Conservation (phyloP, 2,797 vertebrate species). For the Bryconaethiops microstoma region DNA sequence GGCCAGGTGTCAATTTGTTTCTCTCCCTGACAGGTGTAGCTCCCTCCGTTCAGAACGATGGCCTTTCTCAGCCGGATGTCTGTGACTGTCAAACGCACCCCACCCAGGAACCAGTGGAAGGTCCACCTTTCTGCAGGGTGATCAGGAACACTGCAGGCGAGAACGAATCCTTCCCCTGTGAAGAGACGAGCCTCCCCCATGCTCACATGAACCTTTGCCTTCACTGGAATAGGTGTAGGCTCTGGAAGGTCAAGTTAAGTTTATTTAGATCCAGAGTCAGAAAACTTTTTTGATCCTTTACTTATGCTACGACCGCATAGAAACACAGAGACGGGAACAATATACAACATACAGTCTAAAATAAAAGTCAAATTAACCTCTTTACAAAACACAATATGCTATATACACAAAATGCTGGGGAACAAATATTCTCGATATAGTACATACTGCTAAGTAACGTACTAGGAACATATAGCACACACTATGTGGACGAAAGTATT, state of each 20-base stretch:
- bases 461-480: too few species aligned
- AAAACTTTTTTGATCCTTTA: too few species aligned
- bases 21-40: conserved; percentile 66
- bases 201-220: conserved; percentile 49
- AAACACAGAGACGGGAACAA: too few species aligned
- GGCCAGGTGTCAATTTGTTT: conserved; percentile 32
- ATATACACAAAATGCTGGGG: too few species aligned
- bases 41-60: conserved; percentile 54
- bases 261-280: too few species aligned
- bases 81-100: not conserved
- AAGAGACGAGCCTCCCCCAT: conserved; percentile 58
- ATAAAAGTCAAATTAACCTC: too few species aligned
- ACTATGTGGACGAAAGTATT: too few species aligned
- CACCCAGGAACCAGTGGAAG: conserved; percentile 67
- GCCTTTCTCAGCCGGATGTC: conserved; percentile 37
- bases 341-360: too few species aligned
- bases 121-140: conserved; percentile 51
- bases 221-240: fast-evolving
- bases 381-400: too few species aligned
- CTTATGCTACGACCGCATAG: too few species aligned
- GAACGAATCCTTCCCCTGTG: conserved; percentile 57
- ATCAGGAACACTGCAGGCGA: conserved; percentile 66
- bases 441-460: too few species aligned
- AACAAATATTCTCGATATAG: too few species aligned
- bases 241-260: not conserved